These are phyloP conservation scores for Oenanthe oenanthe DNA, from an alignment of 2,113 vertebrate species.

Conservation along the genomic window DNA sequence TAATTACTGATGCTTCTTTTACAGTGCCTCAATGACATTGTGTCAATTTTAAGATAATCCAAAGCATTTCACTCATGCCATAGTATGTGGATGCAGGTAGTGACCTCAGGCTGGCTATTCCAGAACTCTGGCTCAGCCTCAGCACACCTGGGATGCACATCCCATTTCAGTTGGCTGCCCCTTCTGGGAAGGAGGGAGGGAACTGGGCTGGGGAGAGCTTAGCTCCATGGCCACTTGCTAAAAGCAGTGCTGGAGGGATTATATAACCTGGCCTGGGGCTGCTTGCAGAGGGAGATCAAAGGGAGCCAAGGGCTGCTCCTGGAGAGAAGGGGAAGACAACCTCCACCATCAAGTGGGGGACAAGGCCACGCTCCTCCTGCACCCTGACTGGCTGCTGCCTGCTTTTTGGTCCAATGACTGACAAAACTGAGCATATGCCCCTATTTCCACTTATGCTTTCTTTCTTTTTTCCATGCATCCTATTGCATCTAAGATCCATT, in stretches of 20 bases:
- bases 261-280: rapidly evolving
- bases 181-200: neutral
- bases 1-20: neutral
- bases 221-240: neutral
- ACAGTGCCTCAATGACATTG: neutral
- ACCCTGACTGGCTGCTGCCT: neutral
- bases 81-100: rapidly evolving
- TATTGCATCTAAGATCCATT: neutral
- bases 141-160: neutral
- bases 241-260: neutral
- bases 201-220: neutral
- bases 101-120: neutral
- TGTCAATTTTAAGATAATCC: neutral
- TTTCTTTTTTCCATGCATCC: neutral
- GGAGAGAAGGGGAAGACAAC: neutral
- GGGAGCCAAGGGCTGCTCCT: neutral
- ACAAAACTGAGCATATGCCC: neutral
- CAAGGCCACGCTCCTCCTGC: neutral
- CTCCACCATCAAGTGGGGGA: rapidly evolving
- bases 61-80: neutral
- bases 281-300: rapidly evolving
- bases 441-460: neutral
- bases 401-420: neutral
- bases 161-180: neutral
- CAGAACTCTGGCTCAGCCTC: neutral